Percentiles rank a stretch among this genome's conserved stretches.
Conservation (phyloP, 2,888 invertebrate species). For the Mythimna lalbum region DNA sequence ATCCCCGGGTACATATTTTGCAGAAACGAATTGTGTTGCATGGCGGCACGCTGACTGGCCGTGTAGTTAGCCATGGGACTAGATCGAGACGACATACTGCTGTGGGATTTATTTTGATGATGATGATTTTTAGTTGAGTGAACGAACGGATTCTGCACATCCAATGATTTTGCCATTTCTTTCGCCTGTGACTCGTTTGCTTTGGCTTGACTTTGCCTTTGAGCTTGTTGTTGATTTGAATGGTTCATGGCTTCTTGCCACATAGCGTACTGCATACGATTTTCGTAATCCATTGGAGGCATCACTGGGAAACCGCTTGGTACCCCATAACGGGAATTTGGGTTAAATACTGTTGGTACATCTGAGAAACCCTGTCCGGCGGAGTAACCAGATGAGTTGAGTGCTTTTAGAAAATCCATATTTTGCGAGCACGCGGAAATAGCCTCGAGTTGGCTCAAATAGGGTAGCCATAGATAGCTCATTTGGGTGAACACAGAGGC, state of each 20-base stretch:
- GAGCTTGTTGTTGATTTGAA: slow-evolving; percentile 78
- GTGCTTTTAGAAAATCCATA: slow-evolving; percentile 91
- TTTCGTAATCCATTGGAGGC: slow-evolving; percentile 88
- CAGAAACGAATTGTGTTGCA: slow-evolving; percentile 75
- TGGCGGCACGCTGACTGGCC: slow-evolving; percentile 76
- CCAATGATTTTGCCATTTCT: slow-evolving; percentile 79
- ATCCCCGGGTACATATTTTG: slow-evolving; percentile 85
- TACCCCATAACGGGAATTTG: slow-evolving; percentile 81
- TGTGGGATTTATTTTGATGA: slow-evolving; percentile 77
- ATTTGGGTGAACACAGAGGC: slow-evolving; percentile 93
- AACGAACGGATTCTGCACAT: slow-evolving; percentile 85
- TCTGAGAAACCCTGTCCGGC: slow-evolving; percentile 88
- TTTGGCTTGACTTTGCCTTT: slow-evolving; percentile 79
- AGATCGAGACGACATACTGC: slow-evolving; percentile 86
- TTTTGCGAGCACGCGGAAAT: slow-evolving; percentile 90
- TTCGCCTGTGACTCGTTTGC: slow-evolving; percentile 78
- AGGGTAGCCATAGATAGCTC: slow-evolving; percentile 94
- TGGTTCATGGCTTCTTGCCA: slow-evolving; percentile 93
- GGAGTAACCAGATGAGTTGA: slow-evolving; percentile 87
- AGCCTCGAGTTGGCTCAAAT: slow-evolving; percentile 91
- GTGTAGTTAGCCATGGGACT: slow-evolving; percentile 88
- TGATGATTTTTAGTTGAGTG: slow-evolving; percentile 85
- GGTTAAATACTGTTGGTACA: slow-evolving; percentile 88
- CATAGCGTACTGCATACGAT: slow-evolving; percentile 91
- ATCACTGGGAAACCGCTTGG: slow-evolving; percentile 84